Evolutionary conservation across 2,888 invertebrate genomes (phyloP), one percentile per base, ranked within the genome.

Genomic region (Cabera pusaria): DNA sequence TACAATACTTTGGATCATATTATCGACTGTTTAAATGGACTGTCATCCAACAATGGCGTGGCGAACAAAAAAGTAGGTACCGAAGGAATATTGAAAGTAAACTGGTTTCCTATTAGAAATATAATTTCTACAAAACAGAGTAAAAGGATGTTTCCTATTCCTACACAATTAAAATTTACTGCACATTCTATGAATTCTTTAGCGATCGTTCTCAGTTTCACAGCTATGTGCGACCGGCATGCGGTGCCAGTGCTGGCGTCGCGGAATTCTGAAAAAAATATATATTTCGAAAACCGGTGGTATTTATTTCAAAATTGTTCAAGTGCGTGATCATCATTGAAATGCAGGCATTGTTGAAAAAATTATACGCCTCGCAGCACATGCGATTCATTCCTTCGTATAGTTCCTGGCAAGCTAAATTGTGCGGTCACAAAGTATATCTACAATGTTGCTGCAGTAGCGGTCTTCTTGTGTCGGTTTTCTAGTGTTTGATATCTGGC

Each of bases 191-290:
- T 24, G 39, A 49, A 52, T 54, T 41, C 28, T 35, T 41, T 22
- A 10, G 38, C 42, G 28, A 35, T 18, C 44, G 42, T 47, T 52
- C 39, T 37, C 41, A 34, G 47, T 45, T 50, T 43, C 38, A 43
- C 38, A 48, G 42, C 49, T 26, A 31, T 49, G 49, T 50, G 49
- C 53, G 46, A 52, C 49, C 44, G 54, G 63, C 52, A 59, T 50
- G 55, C 33, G 44, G 49, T 23, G 33, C 34, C 54, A 52, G 39
- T 61, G 56, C 49, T 65, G 56, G 56, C 64, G 64, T 45, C 31
- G 17, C 49, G 59, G 47, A 49, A 66, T 60, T 42, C 37, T 24
- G 29, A 34, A 42, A 14, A 32, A 49, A 51, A 56, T 52, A 47
- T 43, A 25, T 41, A 38, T 25, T 41, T 50, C 20, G n/a, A 49